Percentiles rank a stretch among this genome's conserved stretches.
phyloP scores from a whole-genome alignment of 2,113 vertebrate genomes.

The Lamprotornis superbus region DNA sequence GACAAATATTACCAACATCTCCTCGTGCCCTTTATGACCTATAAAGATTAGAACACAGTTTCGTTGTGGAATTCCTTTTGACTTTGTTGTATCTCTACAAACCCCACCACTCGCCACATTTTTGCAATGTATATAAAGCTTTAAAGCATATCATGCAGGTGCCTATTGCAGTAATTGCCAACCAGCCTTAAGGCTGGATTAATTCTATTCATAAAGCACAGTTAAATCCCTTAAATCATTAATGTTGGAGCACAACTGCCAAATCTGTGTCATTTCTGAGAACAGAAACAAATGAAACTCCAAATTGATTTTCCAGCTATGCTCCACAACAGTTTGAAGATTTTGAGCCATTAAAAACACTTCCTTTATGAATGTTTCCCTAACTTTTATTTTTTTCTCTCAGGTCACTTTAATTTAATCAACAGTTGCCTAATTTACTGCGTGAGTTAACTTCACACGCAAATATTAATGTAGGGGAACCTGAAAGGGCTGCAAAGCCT shows the following conservation, averaged over 20 bases:
- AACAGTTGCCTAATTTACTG: neutral
- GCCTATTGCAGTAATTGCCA: neutral
- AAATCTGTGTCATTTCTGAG: neutral
- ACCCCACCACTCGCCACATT: accelerated
- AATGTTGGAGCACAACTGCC: neutral
- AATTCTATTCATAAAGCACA: neutral
- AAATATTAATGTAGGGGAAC: neutral
- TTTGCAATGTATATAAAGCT: neutral
- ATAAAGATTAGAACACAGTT: neutral
- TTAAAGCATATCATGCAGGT: neutral
- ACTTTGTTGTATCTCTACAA: neutral
- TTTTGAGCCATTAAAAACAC: neutral
- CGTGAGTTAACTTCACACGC: neutral
- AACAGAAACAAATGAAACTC: neutral
- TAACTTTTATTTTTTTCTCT: neutral
- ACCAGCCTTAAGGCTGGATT: neutral
- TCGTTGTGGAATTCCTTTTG: neutral
- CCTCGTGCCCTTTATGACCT: neutral
- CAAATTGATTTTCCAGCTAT: neutral
- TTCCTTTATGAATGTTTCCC: neutral
- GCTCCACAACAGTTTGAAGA: neutral
- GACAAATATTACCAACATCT: neutral
- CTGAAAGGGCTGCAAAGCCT: neutral
- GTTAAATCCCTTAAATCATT: neutral
- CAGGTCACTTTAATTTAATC: neutral